Conservation (phyloP, 2,113 vertebrate species). For the Osmerus mordax region DNA sequence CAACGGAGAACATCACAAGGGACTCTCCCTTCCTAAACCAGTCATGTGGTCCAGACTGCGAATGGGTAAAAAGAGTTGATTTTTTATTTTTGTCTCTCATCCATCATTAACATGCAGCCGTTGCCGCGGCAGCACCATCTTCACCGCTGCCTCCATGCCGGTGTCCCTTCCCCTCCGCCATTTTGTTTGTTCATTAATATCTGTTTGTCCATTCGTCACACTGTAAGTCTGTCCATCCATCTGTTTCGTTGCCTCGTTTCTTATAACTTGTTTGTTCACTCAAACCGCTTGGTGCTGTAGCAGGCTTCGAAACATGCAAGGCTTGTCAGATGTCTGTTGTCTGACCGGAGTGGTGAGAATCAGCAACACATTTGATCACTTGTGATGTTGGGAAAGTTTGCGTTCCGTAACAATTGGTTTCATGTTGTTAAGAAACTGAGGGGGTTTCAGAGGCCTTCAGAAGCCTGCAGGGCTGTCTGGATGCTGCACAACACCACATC, state of each 20-base stretch:
- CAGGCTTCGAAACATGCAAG: conserved; percentile 37
- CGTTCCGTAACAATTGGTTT: background rate
- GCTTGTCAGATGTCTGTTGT: background rate
- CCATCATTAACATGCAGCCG: conserved; percentile 43
- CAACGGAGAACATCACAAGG: conserved; percentile 66
- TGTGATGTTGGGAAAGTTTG: background rate
- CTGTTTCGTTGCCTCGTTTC: conserved; percentile 26
- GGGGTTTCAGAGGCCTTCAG: conserved; percentile 16
- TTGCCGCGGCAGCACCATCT: conserved; percentile 31
- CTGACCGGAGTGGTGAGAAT: conserved; percentile 6
- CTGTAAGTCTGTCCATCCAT: conserved; percentile 30
- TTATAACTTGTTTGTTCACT: conserved; percentile 31
- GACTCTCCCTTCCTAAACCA: conserved; percentile 58
- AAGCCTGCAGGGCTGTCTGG: background rate
- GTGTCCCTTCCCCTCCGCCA: conserved; percentile 37
- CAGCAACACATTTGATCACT: conserved; percentile 1
- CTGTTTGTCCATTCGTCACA: conserved; percentile 25
- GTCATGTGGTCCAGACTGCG: conserved; percentile 58
- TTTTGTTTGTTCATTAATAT: conserved; percentile 36
- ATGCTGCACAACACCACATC: background rate
- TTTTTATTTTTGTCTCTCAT: conserved; percentile 31
- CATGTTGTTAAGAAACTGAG: background rate
- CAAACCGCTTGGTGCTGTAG: conserved; percentile 45
- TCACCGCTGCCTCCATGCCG: conserved; percentile 31
- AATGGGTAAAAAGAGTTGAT: conserved; percentile 63